phyloP scores from a whole-genome alignment of 2,113 vertebrate species.

The Percopsis transmontana region DNA sequence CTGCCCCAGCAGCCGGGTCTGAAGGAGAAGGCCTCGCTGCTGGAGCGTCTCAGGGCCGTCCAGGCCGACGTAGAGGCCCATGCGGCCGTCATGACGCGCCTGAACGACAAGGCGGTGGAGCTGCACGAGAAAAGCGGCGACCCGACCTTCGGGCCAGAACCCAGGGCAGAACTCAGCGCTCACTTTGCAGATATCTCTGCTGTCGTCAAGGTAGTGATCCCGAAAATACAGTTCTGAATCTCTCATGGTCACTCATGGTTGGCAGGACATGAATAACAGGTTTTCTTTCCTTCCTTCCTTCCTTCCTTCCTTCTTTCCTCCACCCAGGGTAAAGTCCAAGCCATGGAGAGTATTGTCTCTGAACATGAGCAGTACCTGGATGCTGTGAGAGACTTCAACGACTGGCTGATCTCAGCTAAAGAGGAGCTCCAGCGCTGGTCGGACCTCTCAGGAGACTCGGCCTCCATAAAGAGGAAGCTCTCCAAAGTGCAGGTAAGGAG shows the following conservation, averaged over 20 bases:
- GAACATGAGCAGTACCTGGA: constrained; percentile 92
- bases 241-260: not conserved
- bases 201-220: constrained; percentile 85
- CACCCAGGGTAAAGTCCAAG: constrained; percentile 88
- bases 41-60: constrained; percentile 87
- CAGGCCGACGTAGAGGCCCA: constrained; percentile 87
- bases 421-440: constrained; percentile 97
- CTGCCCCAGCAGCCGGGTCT: constrained; percentile 86
- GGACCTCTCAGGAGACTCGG: constrained; percentile 87
- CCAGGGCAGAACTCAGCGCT: constrained; percentile 83
- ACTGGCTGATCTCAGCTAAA: constrained; percentile 95
- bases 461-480: constrained; percentile 87
- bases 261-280: not conserved
- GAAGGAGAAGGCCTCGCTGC: constrained; percentile 88
- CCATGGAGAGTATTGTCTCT: constrained; percentile 87
- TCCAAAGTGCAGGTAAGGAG: constrained; percentile 86
- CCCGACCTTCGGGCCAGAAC: constrained; percentile 80
- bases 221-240: not conserved
- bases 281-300: not conserved
- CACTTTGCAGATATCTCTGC: constrained; percentile 88
- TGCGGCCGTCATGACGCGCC: constrained; percentile 69
- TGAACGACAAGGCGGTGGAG: constrained; percentile 82
- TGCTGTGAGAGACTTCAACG: constrained; percentile 90
- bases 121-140: constrained; percentile 88
- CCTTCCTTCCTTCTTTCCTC: constrained; percentile 14